Evolutionary conservation across 2,113 vertebrate genomes (phyloP), one percentile per base, ranked within the genome.

Genomic region (Pholis gunnellus): DNA sequence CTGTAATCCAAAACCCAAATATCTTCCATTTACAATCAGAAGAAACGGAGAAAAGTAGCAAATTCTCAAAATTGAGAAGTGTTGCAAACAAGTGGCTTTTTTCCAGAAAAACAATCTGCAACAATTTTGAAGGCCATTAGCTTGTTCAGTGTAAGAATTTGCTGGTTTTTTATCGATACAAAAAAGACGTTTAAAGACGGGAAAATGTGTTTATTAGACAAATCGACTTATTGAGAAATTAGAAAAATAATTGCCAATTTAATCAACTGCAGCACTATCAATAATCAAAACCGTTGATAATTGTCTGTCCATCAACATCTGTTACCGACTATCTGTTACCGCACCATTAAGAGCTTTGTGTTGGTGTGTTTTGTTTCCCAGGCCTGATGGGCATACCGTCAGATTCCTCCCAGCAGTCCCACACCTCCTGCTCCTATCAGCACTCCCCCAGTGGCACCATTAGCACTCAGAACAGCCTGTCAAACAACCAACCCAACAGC

Each of bases 341-440:
- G 25, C 13, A 13, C 14, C 8, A 7, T 50, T 34, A 22, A 20
- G 11, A 42, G 15, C 46, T 65, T 44, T 79, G 22, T 85, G 63
- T 86, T 50, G 27, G 10, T 87, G 31, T 87, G 54, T 80, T 75
- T 79, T 81, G 56, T 86, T 79, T 81, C 54, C n/a, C 94, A 97
- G 97, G 96, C 91, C 91, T 97, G 93, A 97, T 97, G 95, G 96
- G 94, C 81, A 95, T 97, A 87, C 95, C 95, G 20, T 95, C 97
- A 1, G 96, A 97, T 76, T 92, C 96, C 60, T 93, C 97, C 79
- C 97, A 97, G 93, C 97, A 96, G 93, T 95, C 95, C 89, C 97
- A 97, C 93, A 97, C 96, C 84, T 96, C 97, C n/a, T 97, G 97
- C 95, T 96, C 97, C 83, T 97, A 97, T 95, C 97, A 97, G 91